These are phyloP conservation scores for Sorex fumeus DNA, from an alignment of 2,113 vertebrate species.

Conservation along the genomic window DNA sequence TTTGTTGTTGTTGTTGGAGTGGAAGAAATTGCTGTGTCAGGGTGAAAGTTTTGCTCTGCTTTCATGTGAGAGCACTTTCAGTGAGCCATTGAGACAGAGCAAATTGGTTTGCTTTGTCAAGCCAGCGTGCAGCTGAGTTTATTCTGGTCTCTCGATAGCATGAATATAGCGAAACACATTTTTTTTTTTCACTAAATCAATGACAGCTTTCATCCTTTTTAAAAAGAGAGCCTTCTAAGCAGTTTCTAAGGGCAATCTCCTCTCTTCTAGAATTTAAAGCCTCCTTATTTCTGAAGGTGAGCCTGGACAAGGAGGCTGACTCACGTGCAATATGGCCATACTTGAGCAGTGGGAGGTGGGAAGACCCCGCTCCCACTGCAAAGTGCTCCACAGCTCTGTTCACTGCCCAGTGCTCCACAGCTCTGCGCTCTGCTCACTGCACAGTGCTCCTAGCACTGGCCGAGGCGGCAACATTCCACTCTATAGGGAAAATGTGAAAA, in stretches of 20 bases:
- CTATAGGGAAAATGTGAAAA: neutral
- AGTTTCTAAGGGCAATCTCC: constrained; percentile 1
- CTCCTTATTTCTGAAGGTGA: neutral
- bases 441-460: neutral
- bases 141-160: constrained; percentile 37
- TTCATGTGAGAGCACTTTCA: constrained; percentile 29
- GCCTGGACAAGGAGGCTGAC: neutral
- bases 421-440: neutral
- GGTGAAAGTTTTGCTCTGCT: neutral
- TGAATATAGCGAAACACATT: neutral
- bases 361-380: neutral
- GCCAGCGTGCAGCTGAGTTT: constrained; percentile 34
- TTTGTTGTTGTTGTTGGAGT: too few species aligned
- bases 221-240: neutral
- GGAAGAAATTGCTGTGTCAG: too few species aligned
- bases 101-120: neutral
- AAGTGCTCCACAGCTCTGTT: neutral
- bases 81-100: neutral
- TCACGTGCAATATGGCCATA: too few species aligned
- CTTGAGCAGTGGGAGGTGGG: too few species aligned
- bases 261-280: constrained; percentile 25
- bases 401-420: neutral
- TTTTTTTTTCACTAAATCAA: constrained; percentile 33
- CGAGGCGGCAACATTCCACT: neutral
- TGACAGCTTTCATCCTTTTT: constrained; percentile 9